phyloP scores from a whole-genome alignment of 2,797 vertebrate genomes.

The Silurus lanzhouensis region DNA sequence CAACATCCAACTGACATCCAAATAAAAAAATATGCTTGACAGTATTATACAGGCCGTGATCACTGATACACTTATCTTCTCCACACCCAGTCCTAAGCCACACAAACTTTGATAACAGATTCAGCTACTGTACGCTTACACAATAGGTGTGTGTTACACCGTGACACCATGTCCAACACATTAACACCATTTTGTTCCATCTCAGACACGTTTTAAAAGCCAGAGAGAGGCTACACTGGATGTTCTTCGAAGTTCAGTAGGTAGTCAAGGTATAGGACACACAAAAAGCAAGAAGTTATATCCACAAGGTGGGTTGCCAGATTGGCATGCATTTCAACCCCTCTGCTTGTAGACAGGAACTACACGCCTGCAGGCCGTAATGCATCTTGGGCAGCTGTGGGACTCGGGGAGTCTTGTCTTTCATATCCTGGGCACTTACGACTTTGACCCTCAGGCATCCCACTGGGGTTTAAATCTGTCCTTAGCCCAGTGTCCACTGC shows the following conservation, averaged over 20 bases:
- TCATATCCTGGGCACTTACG: conserved; percentile 70
- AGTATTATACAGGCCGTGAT: conserved; percentile 67
- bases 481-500: conserved; percentile 62
- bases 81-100: conserved; percentile 53
- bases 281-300: conserved; percentile 44
- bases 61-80: conserved; percentile 42
- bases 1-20: conserved; percentile 69
- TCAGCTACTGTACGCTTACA: conserved; percentile 50
- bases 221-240: conserved; percentile 46
- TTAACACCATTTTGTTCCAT: conserved; percentile 49
- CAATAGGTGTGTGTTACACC: conserved; percentile 44
- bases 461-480: conserved; percentile 64
- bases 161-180: conserved; percentile 59
- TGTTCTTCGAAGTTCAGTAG: conserved; percentile 58
- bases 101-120: conserved; percentile 46
- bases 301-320: conserved; percentile 61
- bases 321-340: conserved; percentile 62
- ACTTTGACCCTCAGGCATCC: conserved; percentile 67
- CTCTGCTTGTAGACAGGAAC: conserved; percentile 46
- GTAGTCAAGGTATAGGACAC: conserved; percentile 42
- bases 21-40: conserved; percentile 62
- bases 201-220: conserved; percentile 14
- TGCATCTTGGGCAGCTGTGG: conserved; percentile 64
- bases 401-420: conserved; percentile 59
- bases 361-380: conserved; percentile 66